phyloP scores from a whole-genome alignment of 2,797 vertebrate species.

The Psittacula echo region DNA sequence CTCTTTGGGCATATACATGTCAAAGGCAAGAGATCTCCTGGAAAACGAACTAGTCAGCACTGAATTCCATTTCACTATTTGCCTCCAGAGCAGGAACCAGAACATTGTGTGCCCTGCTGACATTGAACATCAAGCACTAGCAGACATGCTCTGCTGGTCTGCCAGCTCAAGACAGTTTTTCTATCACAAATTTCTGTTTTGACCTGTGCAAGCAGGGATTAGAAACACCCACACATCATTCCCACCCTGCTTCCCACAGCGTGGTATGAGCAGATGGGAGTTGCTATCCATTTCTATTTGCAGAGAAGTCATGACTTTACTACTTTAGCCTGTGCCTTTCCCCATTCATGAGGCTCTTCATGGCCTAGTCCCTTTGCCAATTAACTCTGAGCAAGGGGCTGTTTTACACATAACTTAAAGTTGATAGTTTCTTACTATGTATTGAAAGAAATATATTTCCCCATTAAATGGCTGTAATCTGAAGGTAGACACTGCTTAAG shows the following conservation, averaged over 20 bases:
- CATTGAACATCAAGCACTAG: neutral
- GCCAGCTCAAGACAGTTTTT: neutral
- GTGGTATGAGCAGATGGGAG: fast-evolving
- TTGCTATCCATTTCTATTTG: neutral
- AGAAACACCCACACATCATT: neutral
- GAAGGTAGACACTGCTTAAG: neutral
- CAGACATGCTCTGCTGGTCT: neutral
- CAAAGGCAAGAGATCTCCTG: neutral
- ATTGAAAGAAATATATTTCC: neutral
- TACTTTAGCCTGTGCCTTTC: neutral
- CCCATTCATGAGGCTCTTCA: neutral
- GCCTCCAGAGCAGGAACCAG: neutral
- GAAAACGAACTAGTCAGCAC: neutral
- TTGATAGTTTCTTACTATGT: neutral
- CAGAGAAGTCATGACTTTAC: neutral
- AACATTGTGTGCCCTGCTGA: neutral
- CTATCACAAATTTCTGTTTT: neutral
- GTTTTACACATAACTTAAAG: neutral
- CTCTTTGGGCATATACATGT: neutral
- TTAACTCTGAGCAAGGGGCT: neutral
- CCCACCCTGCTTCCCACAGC: neutral
- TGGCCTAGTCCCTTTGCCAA: neutral
- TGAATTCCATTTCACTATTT: neutral
- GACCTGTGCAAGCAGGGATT: neutral
- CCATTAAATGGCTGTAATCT: neutral